Evolutionary conservation across 2,113 vertebrate genomes (phyloP), one percentile per base, ranked within the genome.

Genomic region (Cynoglossus semilaevis): DNA sequence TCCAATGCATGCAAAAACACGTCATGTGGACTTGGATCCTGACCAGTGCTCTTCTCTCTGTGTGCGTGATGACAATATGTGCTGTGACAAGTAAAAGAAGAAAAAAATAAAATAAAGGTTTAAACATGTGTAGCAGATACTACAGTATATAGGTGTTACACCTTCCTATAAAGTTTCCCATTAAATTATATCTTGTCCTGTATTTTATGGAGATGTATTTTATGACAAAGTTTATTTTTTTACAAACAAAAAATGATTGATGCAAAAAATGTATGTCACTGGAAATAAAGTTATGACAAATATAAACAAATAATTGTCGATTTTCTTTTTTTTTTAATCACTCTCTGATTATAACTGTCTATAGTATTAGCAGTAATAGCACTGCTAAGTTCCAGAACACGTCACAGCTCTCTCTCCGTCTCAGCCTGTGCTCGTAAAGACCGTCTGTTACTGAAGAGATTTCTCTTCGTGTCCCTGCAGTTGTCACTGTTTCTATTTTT

Each of bases 201-300:
- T 93, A 94, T 93, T 94, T 94, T 95, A 92, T 93, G 91, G 86
- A 93, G 88, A 93, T 76, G 91, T 92, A 94, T 94, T 94, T 91
- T 92, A 92, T 93, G 90, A 94, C 91, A 96, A 93, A 93, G 93
- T 94, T 94, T 94, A 94, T 95, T 95, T 96, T 96, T 94, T 91
- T 94, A 96, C 92, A 90, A 92, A 91, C 89, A 16, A 91, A 62
- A 77, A 85, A 91, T 51, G 14, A 75, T 81, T 65, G 52, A 79
- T 84, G 82, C 72, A 82, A 84, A 92, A 61, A 44, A 9, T 58
- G 35, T 70, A 76, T 66, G 59, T 76, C 19, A 87, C 90, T 67
- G 70, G 58, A 83, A 85, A 77, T 85, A 80, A 87, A 84, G 68
- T 54, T 51, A 59, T 29, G 41, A 73, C 29, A 47, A 61, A 48